Evolutionary conservation across 2,888 invertebrate species (phyloP).

Genomic region (Nephrocerus scutellatus): DNA sequence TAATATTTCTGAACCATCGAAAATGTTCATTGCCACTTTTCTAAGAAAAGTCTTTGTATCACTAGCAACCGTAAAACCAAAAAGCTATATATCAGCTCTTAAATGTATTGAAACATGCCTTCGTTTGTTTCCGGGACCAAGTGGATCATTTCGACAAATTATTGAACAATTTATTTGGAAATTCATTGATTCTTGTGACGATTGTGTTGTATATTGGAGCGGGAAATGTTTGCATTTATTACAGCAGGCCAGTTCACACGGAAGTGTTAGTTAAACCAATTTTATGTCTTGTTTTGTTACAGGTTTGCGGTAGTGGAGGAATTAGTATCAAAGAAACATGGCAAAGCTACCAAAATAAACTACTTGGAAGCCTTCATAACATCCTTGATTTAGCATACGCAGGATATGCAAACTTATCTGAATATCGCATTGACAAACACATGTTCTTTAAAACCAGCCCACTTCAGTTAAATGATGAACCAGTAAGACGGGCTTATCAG

Average conservation of each 20-base stretch:
- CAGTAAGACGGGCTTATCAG: slow-evolving; percentile 29
- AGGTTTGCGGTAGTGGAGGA: slow-evolving; percentile 35
- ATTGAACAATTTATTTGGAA: slow-evolving; percentile 31
- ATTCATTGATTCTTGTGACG: slow-evolving; percentile 29
- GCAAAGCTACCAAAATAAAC: slow-evolving; percentile 31
- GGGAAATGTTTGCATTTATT: slow-evolving; percentile 37
- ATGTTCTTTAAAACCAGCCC: slow-evolving; percentile 14
- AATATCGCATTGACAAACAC: slow-evolving; percentile 21
- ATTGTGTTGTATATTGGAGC: slow-evolving; percentile 23
- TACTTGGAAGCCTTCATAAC: slow-evolving; percentile 29
- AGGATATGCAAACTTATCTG: slow-evolving; percentile 30
- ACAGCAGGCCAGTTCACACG: slow-evolving; percentile 32
- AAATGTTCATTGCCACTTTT: slow-evolving; percentile 27
- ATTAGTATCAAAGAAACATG: slow-evolving; percentile 33
- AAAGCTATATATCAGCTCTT: slow-evolving; percentile 24
- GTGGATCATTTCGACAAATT: slow-evolving; percentile 27
- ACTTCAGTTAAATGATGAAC: slow-evolving; percentile 27
- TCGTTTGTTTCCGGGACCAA: slow-evolving; percentile 30
- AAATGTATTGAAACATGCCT: slow-evolving; percentile 33
- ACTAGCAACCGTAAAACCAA: slow-evolving; percentile 19
- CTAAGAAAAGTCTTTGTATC: slow-evolving; percentile 32
- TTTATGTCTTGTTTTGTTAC: slow-evolving; percentile 2
- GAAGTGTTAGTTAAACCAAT: no score
- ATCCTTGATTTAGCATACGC: slow-evolving; percentile 29
- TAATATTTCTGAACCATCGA: slow-evolving; percentile 31